Percentiles rank a stretch among this genome's conserved stretches.
phyloP scores from a whole-genome alignment of 2,113 vertebrate genomes.

The Onychorhynchus coronatus region DNA sequence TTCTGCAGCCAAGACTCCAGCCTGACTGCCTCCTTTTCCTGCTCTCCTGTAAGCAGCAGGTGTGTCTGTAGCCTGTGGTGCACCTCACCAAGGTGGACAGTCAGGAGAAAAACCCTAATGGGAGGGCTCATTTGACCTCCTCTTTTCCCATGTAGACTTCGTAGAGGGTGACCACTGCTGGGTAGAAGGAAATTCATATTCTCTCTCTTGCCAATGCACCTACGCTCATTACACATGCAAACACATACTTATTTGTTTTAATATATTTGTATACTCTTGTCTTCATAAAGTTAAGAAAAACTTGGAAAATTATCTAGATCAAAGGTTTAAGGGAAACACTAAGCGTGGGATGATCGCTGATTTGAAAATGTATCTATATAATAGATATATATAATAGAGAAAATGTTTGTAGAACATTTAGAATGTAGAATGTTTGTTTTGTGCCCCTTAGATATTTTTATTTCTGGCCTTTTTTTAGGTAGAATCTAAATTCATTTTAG shows the following conservation, averaged over 20 bases:
- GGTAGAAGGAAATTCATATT: not conserved
- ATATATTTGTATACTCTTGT: not conserved
- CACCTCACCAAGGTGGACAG: not conserved
- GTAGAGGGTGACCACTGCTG: not conserved
- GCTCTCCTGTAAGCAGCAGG: not conserved
- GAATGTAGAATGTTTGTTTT: not conserved
- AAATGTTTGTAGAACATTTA: not conserved
- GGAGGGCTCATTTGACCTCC: not conserved
- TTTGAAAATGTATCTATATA: not conserved
- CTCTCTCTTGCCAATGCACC: not conserved
- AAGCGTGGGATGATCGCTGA: not conserved
- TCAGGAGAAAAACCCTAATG: not conserved
- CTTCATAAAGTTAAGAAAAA: not conserved
- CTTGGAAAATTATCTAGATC: not conserved
- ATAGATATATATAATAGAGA: not conserved
- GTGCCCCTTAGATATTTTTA: rapidly evolving
- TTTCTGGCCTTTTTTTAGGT: not conserved
- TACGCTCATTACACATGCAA: not conserved
- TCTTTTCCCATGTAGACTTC: not conserved
- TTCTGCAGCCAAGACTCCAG: not conserved
- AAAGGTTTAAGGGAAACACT: not conserved
- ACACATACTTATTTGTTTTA: not conserved
- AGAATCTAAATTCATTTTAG: not conserved
- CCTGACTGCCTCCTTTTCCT: not conserved
- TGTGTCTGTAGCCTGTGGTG: not conserved